phyloP scores from a whole-genome alignment of 2,888 invertebrate species.

The Ethmia dodecea region DNA sequence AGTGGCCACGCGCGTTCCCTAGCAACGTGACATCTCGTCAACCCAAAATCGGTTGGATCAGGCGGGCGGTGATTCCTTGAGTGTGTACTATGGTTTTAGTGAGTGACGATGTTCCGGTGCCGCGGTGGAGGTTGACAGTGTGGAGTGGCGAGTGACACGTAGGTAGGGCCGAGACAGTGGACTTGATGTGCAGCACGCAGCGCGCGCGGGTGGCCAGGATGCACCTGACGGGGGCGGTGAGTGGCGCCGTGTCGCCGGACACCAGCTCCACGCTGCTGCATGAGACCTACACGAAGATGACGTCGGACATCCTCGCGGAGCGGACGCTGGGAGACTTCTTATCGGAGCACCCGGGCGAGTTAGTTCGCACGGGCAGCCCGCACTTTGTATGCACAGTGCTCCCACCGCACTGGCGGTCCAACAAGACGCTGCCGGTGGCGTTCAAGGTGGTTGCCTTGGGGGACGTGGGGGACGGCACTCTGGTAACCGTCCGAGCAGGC shows the following conservation, averaged over 20 bases:
- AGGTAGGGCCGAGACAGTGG: constrained; percentile 40
- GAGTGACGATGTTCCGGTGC: constrained; percentile 34
- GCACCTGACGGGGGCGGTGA: constrained; percentile 71
- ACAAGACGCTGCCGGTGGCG: constrained; percentile 97
- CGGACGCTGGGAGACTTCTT: constrained; percentile 91
- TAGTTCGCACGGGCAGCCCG: constrained; percentile 94
- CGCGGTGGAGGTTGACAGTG: constrained; percentile 39
- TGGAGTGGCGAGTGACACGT: constrained; percentile 54
- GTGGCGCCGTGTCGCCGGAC: constrained; percentile 82
- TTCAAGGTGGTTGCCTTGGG: constrained; percentile 98
- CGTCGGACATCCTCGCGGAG: constrained; percentile 93
- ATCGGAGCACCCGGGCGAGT: constrained; percentile 93
- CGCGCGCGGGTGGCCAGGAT: constrained; percentile 71
- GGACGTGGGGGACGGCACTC: constrained; percentile 96
- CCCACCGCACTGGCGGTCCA: constrained; percentile 98
- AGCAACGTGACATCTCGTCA: constrained; percentile 60
- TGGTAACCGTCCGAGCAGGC: constrained; percentile 96
- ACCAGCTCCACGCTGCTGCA: constrained; percentile 85
- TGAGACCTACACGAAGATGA: constrained; percentile 92
- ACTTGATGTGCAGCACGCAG: constrained; percentile 73
- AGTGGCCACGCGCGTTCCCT: constrained; percentile 73
- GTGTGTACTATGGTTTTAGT: constrained; percentile 32
- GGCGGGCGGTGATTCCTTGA: constrained; percentile 20
- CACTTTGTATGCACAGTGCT: constrained; percentile 96
- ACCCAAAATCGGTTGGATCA: constrained; percentile 11